Evolutionary conservation across 2,113 vertebrate species (phyloP).

Genomic region (Corythaeola cristata): DNA sequence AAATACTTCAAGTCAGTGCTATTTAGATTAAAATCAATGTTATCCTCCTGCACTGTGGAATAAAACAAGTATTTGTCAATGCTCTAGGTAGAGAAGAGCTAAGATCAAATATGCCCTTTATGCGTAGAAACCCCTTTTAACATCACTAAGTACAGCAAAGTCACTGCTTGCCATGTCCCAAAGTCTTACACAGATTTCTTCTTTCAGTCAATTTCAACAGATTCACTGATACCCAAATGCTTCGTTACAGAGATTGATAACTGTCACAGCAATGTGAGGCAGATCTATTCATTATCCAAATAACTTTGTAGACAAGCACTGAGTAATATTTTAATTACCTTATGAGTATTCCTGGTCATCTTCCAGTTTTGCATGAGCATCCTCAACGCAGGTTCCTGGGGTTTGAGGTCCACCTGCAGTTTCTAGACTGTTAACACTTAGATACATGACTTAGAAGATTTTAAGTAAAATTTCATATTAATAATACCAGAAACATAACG

Average conservation of each 20-base stretch:
- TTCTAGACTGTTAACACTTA: neutral
- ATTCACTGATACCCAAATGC: neutral
- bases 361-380: neutral
- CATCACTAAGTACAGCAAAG: neutral
- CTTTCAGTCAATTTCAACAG: neutral
- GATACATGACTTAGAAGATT: neutral
- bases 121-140: neutral
- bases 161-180: neutral
- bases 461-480: neutral
- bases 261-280: neutral
- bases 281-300: neutral
- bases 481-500: neutral
- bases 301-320: neutral
- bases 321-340: neutral
- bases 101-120: neutral
- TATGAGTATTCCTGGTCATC: neutral
- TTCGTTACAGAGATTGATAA: neutral
- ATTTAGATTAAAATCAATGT: neutral
- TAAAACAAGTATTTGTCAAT: neutral
- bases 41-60: neutral
- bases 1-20: neutral
- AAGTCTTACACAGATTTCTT: neutral
- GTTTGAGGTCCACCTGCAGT: neutral
- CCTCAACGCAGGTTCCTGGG: neutral
- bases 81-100: neutral